Percentiles rank a stretch among this genome's conserved stretches.
These are phyloP conservation scores for Timandra comae DNA, from an alignment of 2,888 invertebrate species.

Conservation along the genomic window DNA sequence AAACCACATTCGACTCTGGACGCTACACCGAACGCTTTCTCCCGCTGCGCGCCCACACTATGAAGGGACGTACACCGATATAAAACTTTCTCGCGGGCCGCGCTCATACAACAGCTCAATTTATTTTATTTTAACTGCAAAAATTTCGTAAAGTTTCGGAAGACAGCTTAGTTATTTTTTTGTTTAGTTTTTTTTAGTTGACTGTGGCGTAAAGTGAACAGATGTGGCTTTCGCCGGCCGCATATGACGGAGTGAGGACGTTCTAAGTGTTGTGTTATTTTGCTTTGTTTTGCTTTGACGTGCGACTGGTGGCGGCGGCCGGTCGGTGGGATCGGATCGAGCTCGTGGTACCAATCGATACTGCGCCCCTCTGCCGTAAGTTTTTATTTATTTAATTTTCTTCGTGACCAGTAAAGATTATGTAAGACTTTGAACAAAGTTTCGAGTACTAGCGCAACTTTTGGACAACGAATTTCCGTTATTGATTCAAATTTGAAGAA, in stretches of 20 bases:
- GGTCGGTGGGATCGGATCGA: conserved; percentile 49
- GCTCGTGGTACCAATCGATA: conserved; percentile 70
- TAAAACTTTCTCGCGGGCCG: conserved; percentile 67
- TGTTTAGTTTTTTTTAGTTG: conserved; percentile 43
- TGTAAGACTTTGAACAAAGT: neutral
- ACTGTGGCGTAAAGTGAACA: conserved; percentile 50
- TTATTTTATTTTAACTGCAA: conserved; percentile 3
- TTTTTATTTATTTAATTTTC: conserved; percentile 31
- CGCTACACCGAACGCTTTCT: conserved; percentile 67
- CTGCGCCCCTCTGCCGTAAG: conserved; percentile 68
- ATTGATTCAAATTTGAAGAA: neutral
- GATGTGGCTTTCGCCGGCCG: conserved; percentile 54
- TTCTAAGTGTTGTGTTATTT: conserved; percentile 60
- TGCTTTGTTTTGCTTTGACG: conserved; percentile 66
- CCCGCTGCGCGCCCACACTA: conserved; percentile 55
- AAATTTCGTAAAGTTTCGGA: conserved; percentile 19
- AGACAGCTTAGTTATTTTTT: conserved; percentile 39
- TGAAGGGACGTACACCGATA: conserved; percentile 55
- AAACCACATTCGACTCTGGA: conserved; percentile 66
- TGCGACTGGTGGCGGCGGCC: conserved; percentile 44
- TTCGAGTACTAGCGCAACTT: neutral
- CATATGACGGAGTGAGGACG: conserved; percentile 48
- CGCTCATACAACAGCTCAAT: conserved; percentile 26
- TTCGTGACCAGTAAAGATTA: conserved; percentile 15
- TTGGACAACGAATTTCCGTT: too few relatives aligned